phyloP scores from a whole-genome alignment of 2,113 vertebrate species.

The Archilochus colubris region DNA sequence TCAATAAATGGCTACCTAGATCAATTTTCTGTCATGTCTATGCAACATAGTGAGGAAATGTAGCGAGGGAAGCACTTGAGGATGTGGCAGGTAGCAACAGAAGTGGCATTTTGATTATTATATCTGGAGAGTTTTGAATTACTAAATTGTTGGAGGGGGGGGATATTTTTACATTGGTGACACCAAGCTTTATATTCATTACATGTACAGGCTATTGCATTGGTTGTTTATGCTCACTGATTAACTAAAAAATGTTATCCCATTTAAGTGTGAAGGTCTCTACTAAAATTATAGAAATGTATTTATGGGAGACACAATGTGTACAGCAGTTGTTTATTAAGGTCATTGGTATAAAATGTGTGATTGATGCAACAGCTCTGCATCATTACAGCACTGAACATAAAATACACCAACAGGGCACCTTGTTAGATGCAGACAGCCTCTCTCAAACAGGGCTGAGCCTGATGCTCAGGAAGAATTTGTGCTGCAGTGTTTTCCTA shows the following conservation, averaged over 20 bases:
- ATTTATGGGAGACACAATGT: constrained; percentile 47
- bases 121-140: constrained; percentile 46
- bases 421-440: not conserved
- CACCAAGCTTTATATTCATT: constrained; percentile 12
- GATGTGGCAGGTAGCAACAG: constrained; percentile 27
- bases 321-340: constrained; percentile 60
- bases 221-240: constrained; percentile 33
- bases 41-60: constrained; percentile 68
- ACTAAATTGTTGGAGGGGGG: not conserved
- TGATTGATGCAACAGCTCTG: constrained; percentile 11
- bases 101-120: constrained; percentile 67
- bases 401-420: not conserved
- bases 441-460: not conserved
- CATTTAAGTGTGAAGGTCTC: constrained; percentile 56
- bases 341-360: constrained; percentile 54
- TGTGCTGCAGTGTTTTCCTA: not conserved
- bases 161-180: not conserved
- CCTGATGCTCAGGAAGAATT: not conserved
- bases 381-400: not conserved
- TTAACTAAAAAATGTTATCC: constrained; percentile 55
- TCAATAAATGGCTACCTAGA: constrained; percentile 65
- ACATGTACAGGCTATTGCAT: not conserved
- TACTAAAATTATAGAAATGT: constrained; percentile 56
- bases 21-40: constrained; percentile 75
- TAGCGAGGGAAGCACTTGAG: constrained; percentile 61